These are phyloP conservation scores for Phalacrocorax aristotelis DNA, from an alignment of 2,113 vertebrate species.

Conservation along the genomic window DNA sequence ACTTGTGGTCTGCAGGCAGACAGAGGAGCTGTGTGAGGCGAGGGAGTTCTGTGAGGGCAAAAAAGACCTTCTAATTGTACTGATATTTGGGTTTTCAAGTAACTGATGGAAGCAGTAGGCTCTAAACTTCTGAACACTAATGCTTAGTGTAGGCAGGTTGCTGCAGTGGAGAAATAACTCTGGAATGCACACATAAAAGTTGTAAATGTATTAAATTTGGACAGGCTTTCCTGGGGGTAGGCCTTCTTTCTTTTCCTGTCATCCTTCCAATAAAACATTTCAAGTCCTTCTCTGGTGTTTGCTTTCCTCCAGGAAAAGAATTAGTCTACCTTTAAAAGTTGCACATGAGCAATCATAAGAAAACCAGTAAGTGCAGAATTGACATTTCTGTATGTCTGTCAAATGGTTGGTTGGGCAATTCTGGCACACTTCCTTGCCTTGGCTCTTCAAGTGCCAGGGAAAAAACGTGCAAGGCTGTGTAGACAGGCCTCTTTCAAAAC, in stretches of 20 bases:
- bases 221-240: background rate
- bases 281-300: background rate
- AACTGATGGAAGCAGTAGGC: background rate
- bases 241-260: background rate
- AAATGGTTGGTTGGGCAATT: constrained; percentile 30
- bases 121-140: background rate
- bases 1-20: background rate
- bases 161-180: background rate
- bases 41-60: background rate
- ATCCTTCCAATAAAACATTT: background rate
- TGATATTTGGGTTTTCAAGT: background rate
- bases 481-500: constrained; percentile 34
- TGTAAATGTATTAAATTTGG: background rate
- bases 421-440: background rate
- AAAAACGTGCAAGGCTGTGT: background rate
- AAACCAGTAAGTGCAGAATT: background rate
- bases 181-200: background rate
- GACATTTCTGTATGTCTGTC: background rate
- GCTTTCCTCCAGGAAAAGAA: constrained; percentile 9
- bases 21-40: background rate
- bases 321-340: background rate
- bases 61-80: background rate
- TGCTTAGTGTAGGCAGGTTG: background rate
- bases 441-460: background rate
- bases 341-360: constrained; percentile 6